phyloP scores from a whole-genome alignment of 2,888 invertebrate genomes.

The Nebria salina region DNA sequence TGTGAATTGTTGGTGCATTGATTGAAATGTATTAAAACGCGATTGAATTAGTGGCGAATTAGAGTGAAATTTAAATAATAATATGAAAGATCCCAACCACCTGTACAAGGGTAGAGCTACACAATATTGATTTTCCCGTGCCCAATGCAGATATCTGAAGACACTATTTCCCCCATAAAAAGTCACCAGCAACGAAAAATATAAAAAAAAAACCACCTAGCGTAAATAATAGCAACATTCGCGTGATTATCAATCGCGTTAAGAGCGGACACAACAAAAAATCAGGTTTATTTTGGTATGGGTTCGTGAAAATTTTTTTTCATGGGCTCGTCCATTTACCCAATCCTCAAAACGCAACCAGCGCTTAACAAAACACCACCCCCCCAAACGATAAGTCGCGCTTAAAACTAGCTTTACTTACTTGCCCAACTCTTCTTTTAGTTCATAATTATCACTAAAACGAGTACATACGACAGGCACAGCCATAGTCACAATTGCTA shows the following conservation, averaged over 20 bases:
- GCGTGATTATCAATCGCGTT: neutral
- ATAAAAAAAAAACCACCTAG: conserved; percentile 21
- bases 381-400: no score
- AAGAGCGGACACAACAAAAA: conserved; percentile 50
- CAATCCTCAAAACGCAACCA: no score
- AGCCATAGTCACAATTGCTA: conserved; percentile 72
- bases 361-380: no score
- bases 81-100: conserved; percentile 56
- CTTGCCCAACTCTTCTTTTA: conserved; percentile 99
- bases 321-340: conserved; percentile 53
- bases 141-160: conserved; percentile 63
- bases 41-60: neutral
- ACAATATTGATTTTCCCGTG: conserved; percentile 62
- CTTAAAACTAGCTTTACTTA: conserved; percentile 68
- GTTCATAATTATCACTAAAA: conserved; percentile 99
- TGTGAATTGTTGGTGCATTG: neutral
- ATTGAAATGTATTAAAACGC: neutral
- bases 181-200: conserved; percentile 37
- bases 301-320: conserved; percentile 53
- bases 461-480: conserved; percentile 93
- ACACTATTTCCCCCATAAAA: conserved; percentile 49
- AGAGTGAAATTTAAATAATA: neutral
- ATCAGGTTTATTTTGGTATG: conserved; percentile 56
- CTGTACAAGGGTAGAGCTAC: conserved; percentile 60
- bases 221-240: neutral